Conservation (phyloP, 2,797 vertebrate genomes). For the Labroides dimidiatus region DNA sequence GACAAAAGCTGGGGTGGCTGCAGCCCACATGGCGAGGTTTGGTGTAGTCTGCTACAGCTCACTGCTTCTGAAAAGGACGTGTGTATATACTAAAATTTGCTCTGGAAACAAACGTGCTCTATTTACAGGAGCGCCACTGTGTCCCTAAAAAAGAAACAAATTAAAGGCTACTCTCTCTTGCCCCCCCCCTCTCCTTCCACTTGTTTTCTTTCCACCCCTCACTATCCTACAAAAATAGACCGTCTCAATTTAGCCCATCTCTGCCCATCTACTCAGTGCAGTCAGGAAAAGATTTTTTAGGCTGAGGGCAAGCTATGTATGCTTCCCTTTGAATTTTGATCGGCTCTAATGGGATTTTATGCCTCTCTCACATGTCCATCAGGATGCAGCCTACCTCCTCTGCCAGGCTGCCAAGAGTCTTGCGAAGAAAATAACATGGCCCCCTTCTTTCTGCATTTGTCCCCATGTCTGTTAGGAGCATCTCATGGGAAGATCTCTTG, state of each 20-base stretch:
- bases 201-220: slow-evolving; percentile 60
- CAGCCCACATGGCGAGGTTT: slow-evolving; percentile 35
- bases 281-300: slow-evolving; percentile 77
- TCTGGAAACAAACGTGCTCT: slow-evolving; percentile 38
- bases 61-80: slow-evolving; percentile 47
- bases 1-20: slow-evolving; percentile 51
- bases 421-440: slow-evolving; percentile 16
- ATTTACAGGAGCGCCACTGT: slow-evolving; percentile 43
- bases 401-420: slow-evolving; percentile 42
- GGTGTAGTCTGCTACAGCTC: slow-evolving; percentile 39
- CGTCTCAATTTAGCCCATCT: slow-evolving; percentile 68
- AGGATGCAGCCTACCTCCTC: slow-evolving; percentile 56
- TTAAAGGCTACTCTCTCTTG: slow-evolving; percentile 37
- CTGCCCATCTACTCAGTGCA: slow-evolving; percentile 68
- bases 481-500: slow-evolving; percentile 30
- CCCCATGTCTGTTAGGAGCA: slow-evolving; percentile 10
- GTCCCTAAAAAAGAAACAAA: slow-evolving; percentile 43
- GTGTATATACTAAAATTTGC: slow-evolving; percentile 39
- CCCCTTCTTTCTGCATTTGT: slow-evolving; percentile 29
- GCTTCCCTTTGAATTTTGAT: slow-evolving; percentile 74
- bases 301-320: slow-evolving; percentile 60
- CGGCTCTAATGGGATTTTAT: slow-evolving; percentile 76
- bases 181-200: slow-evolving; percentile 6
- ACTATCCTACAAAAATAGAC: slow-evolving; percentile 73
- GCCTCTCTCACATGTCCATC: slow-evolving; percentile 63